phyloP scores from a whole-genome alignment of 2,888 invertebrate species.

The Zaprionus obscuricornis region DNA sequence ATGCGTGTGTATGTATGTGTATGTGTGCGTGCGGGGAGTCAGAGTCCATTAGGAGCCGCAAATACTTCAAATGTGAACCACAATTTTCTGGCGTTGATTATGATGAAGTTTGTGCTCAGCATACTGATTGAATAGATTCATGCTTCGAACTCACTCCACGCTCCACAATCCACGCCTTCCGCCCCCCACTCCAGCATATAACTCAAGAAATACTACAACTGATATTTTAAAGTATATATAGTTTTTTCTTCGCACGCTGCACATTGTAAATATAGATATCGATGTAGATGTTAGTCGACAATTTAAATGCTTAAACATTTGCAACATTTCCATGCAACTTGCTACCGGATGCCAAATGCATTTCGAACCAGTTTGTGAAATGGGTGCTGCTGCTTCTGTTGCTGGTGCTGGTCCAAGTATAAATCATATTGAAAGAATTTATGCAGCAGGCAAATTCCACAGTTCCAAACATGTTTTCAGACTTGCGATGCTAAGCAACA shows the following conservation, averaged over 20 bases:
- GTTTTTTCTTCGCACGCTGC: conserved; percentile 15
- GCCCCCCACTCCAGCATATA: neutral
- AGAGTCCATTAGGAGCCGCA: neutral
- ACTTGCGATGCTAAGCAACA: conserved; percentile 45
- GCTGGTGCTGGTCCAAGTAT: conserved; percentile 25
- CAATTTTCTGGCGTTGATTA: conserved; percentile 36
- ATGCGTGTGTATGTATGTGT: too few relatives aligned
- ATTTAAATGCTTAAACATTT: conserved; percentile 61
- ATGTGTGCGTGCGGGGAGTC: neutral
- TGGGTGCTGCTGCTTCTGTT: neutral
- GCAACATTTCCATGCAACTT: conserved; percentile 26
- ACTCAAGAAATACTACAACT: neutral
- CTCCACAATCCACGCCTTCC: neutral
- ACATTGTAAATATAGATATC: neutral
- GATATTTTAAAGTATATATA: too few relatives aligned
- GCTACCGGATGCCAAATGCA: conserved; percentile 67
- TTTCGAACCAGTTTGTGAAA: conserved; percentile 67
- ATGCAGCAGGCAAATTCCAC: conserved; percentile 72
- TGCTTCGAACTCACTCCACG: too few relatives aligned
- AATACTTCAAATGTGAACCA: conserved; percentile 26
- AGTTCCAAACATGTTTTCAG: conserved; percentile 57
- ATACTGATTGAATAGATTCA: conserved; percentile 27
- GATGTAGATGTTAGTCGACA: conserved; percentile 21
- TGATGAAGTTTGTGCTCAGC: conserved; percentile 34
- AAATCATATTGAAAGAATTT: conserved; percentile 74